Evolutionary conservation across 2,888 invertebrate species (phyloP), one percentile per base, ranked within the genome.

Genomic region (Kryphioiulus occultus): DNA sequence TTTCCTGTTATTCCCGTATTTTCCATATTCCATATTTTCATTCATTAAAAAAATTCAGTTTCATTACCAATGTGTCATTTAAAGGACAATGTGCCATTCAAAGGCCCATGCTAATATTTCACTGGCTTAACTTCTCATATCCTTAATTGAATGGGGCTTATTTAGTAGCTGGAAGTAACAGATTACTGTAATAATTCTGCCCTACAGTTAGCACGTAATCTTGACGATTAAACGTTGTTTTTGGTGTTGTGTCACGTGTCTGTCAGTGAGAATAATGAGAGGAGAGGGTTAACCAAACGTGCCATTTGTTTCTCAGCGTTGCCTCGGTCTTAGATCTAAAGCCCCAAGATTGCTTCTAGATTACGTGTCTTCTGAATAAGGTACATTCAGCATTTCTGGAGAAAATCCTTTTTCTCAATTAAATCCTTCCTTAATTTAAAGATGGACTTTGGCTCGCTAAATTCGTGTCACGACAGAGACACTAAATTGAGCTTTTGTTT

Each of bases 391-490:
- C 10, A 42, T 59, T 68, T 26, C 26, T 68, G 26, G 26, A 68
- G 26, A 68, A 68, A 68, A 68, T 26, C 26, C 9, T 10, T 26
- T 68, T 68, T 26, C 26, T 3, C n/a, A 59, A n/a, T 68, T 9
- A 68, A 68, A 68, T 68, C 68, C 68, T 26, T 68, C 68, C 68
- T 26, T 26, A 68, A 68, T 68, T 68, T 68, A 68, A 68, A 68
- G 68, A 30, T 68, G 68, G 68, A 26, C 68, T 22, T 9, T 59
- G 22, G 59, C 59, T 59, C 59, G 59, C n/a, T 59, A 22, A 59
- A 59, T 59, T 59, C 59, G n/a, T 59, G 59, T 22, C 59, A 59
- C 59, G 59, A 59, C n/a, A 3, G 59, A 59, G 22, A 59, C 42
- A n/a, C 15, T 59, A 59, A 59, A 22, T 22, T 59, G 22, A 59